A percentile compares a stretch with the other conserved stretches of the same genome.
Evolutionary conservation across 2,113 vertebrate genomes (phyloP).

Genomic region (Nestor notabilis): DNA sequence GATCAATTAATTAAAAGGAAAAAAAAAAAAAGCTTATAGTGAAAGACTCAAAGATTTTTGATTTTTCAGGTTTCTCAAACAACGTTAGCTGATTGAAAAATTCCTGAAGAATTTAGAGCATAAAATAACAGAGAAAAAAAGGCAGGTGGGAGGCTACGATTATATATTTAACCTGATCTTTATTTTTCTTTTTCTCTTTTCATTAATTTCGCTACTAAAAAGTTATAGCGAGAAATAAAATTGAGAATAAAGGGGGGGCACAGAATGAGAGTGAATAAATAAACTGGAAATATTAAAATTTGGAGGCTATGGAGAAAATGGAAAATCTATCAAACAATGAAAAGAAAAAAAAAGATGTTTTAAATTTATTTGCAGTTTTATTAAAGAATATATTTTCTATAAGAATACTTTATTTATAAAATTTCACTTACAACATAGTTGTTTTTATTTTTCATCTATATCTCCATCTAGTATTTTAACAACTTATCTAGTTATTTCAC

Average conservation of each 20-base stretch:
- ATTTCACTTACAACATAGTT: not conserved
- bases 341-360: not conserved
- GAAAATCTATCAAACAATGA: not conserved
- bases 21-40: not conserved
- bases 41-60: not conserved
- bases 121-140: not conserved
- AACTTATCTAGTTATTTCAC: not conserved
- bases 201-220: not conserved
- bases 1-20: not conserved
- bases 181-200: not conserved
- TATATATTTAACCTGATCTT: not conserved
- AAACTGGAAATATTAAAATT: not conserved
- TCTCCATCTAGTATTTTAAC: not conserved
- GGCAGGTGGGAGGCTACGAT: accelerated
- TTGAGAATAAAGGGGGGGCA: accelerated
- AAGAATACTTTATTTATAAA: not conserved
- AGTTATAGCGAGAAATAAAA: not conserved
- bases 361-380: not conserved
- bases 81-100: not conserved
- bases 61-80: not conserved
- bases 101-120: not conserved
- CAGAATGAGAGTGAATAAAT: accelerated
- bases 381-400: not conserved
- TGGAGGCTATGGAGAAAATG: not conserved
- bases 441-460: not conserved